Conservation (phyloP, 2,888 invertebrate genomes). For the Hybos culiciformis region DNA sequence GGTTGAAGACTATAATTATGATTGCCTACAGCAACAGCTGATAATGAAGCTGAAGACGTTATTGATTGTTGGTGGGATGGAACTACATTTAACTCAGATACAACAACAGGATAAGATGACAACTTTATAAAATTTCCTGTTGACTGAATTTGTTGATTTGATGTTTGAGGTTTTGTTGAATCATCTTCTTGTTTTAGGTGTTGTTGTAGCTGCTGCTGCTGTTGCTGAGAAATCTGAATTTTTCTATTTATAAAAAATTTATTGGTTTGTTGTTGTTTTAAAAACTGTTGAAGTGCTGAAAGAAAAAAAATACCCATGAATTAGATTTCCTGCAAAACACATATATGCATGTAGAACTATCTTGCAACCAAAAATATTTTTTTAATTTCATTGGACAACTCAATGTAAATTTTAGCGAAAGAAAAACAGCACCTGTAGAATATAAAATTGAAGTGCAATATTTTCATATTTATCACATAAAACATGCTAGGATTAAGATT, state of each 20-base stretch:
- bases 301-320: constrained; percentile 7
- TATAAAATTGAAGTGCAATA: too few relatives aligned
- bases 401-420: too few relatives aligned
- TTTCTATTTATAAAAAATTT: constrained; percentile 26
- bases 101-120: constrained; percentile 29
- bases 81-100: constrained; percentile 28
- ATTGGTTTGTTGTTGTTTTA: constrained; percentile 12
- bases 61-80: constrained; percentile 25
- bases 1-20: constrained; percentile 35
- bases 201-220: constrained; percentile 24
- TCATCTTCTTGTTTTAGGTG: constrained; percentile 25
- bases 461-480: too few relatives aligned
- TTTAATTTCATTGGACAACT: too few relatives aligned
- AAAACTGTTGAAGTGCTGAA: constrained; percentile 24
- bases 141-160: constrained; percentile 16
- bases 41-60: constrained; percentile 12
- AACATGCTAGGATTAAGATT: too few relatives aligned
- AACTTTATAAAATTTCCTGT: constrained; percentile 32
- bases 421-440: too few relatives aligned
- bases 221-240: constrained; percentile 23
- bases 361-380: too few relatives aligned
- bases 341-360: too few relatives aligned
- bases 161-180: constrained; percentile 12
- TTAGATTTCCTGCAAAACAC: too few relatives aligned
- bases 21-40: constrained; percentile 31